phyloP scores from a whole-genome alignment of 2,113 vertebrate species.

The Gasterosteus nipponicus region DNA sequence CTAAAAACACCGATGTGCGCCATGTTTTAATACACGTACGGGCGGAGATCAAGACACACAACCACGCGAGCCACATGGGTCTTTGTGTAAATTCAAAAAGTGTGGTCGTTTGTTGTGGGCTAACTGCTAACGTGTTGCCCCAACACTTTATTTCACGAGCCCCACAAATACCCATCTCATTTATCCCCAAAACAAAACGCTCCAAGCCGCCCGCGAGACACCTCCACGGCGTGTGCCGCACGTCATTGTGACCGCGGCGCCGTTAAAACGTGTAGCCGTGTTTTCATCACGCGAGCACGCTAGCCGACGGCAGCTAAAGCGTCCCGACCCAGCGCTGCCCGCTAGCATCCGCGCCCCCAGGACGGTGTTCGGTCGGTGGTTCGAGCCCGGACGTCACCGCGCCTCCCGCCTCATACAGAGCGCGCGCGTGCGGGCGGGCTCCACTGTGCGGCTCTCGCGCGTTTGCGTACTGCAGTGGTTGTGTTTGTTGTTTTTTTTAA shows the following conservation, averaged over 20 bases:
- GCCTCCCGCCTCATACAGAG: background rate
- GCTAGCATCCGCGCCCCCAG: constrained; percentile 42
- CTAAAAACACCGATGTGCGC: background rate
- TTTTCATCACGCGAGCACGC: constrained; percentile 48
- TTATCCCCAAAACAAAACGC: background rate
- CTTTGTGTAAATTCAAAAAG: constrained; percentile 14
- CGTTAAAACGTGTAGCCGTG: constrained; percentile 28
- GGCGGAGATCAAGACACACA: fast-evolving
- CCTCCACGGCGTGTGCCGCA: no score
- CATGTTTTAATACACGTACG: fast-evolving
- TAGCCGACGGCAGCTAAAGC: constrained; percentile 51
- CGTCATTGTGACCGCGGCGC: background rate
- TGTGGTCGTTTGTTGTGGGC: constrained; percentile 59
- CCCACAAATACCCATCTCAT: no score
- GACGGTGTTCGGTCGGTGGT: constrained; percentile 3
- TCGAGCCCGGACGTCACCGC: background rate
- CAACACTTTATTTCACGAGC: constrained; percentile 30
- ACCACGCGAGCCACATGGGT: background rate
- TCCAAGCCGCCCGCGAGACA: background rate
- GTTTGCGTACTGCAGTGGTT: background rate
- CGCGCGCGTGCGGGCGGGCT: background rate
- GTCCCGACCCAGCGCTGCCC: constrained; percentile 34
- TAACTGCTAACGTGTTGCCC: constrained; percentile 44
- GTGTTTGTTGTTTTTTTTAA: background rate
- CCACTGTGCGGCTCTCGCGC: background rate